Percentiles rank a stretch among this genome's conserved stretches.
These are phyloP conservation scores for Bombus turneri DNA, from an alignment of 1,140 invertebrate species.

Conservation along the genomic window DNA sequence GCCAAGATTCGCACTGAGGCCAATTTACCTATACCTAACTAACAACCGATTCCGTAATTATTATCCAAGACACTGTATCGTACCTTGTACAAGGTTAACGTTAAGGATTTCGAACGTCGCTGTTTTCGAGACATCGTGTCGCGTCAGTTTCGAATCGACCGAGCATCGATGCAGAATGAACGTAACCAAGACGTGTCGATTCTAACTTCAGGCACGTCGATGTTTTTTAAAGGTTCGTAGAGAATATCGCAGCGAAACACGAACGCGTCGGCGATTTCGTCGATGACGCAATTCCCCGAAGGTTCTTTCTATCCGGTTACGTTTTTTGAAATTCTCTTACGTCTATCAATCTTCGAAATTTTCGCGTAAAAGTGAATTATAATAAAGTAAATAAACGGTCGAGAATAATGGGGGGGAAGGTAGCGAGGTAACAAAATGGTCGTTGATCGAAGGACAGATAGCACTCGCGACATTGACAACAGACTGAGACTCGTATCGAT, in stretches of 20 bases:
- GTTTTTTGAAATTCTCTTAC: background rate
- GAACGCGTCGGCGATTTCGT: constrained; percentile 10
- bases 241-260: constrained; percentile 1
- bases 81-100: background rate
- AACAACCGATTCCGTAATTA: constrained; percentile 46
- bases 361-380: background rate
- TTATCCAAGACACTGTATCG: constrained; percentile 17
- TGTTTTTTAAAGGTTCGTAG: constrained; percentile 14
- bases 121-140: too few species aligned
- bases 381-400: background rate
- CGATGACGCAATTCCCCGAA: constrained; percentile 29
- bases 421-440: constrained; percentile 33
- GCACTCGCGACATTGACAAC: constrained; percentile 30
- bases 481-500: constrained; percentile 45
- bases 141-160: background rate
- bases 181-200: background rate
- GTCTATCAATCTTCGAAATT: background rate
- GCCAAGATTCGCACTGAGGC: constrained; percentile 50
- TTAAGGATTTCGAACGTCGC: background rate
- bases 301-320: background rate
- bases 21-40: constrained; percentile 54
- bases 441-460: constrained; percentile 37
- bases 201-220: background rate
- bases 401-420: background rate
- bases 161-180: background rate